These are phyloP conservation scores for Chelonia mydas DNA, from an alignment of 2,797 vertebrate genomes.

Conservation along the genomic window DNA sequence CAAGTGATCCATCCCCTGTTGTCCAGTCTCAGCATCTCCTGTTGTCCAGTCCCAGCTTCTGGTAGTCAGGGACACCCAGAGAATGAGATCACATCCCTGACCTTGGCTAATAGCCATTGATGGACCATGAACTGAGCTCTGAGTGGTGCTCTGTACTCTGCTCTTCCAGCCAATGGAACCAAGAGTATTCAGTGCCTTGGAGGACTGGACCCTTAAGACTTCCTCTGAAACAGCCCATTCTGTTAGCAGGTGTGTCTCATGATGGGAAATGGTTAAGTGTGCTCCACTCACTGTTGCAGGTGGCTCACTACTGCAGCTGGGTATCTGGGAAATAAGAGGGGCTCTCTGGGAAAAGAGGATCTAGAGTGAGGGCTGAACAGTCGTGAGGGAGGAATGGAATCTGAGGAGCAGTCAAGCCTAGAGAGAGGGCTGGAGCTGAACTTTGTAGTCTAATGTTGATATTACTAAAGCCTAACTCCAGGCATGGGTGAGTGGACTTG, in stretches of 20 bases:
- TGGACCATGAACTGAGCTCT: background rate
- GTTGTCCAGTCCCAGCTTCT: no score
- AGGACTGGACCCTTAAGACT: background rate
- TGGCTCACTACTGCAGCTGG: fast-evolving
- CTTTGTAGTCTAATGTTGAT: background rate
- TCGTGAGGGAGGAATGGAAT: background rate
- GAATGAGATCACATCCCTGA: no score
- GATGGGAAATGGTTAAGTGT: background rate
- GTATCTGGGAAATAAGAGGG: background rate
- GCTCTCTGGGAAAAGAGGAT: background rate
- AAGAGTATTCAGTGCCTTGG: background rate
- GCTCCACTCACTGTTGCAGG: background rate
- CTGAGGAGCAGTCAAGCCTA: fast-evolving
- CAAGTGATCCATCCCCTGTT: no score
- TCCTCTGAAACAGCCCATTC: background rate
- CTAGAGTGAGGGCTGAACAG: fast-evolving
- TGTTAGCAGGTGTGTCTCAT: background rate
- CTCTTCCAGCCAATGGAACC: background rate
- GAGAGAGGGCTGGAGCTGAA: background rate
- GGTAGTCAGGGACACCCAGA: no score
- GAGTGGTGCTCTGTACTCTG: background rate
- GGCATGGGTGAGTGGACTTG: fast-evolving
- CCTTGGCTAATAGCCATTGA: no score
- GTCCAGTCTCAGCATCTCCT: no score
- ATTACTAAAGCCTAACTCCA: background rate